phyloP scores from a whole-genome alignment of 2,797 vertebrate species.

The Sebastes baramenuke region DNA sequence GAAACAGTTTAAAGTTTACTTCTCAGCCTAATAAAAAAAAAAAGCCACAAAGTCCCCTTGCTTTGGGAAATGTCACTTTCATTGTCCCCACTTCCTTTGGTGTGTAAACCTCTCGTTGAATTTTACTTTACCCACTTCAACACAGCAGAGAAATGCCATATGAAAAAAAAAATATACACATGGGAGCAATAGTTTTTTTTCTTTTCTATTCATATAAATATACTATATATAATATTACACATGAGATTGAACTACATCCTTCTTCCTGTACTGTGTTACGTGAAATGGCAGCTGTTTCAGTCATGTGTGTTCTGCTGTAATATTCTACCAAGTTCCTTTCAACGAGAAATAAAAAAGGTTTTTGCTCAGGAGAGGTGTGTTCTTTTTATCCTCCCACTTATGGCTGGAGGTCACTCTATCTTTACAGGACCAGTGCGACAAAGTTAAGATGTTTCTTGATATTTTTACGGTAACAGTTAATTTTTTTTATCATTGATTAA shows the following conservation, averaged over 20 bases:
- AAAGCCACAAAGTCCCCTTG: slow-evolving; percentile 58
- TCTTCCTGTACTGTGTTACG: slow-evolving; percentile 95
- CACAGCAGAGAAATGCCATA: slow-evolving; percentile 88
- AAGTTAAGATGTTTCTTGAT: neutral
- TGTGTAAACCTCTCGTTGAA: slow-evolving; percentile 75
- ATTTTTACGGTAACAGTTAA: too few relatives aligned
- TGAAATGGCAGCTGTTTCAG: slow-evolving; percentile 98
- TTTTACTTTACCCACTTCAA: slow-evolving; percentile 79
- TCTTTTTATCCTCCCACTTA: slow-evolving; percentile 35
- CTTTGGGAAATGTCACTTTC: slow-evolving; percentile 66
- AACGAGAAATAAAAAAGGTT: slow-evolving; percentile 82
- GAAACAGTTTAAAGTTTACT: slow-evolving; percentile 64
- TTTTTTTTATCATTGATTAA: neutral
- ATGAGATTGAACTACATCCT: slow-evolving; percentile 88
- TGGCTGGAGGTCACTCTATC: neutral
- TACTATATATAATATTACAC: slow-evolving; percentile 79
- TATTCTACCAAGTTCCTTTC: slow-evolving; percentile 84
- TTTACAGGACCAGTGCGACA: neutral
- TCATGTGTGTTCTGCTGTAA: slow-evolving; percentile 96
- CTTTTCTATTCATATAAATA: slow-evolving; percentile 83
- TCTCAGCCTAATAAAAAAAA: slow-evolving; percentile 59
- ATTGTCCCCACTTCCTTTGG: slow-evolving; percentile 69
- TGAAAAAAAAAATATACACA: slow-evolving; percentile 73
- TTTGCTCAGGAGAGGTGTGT: slow-evolving; percentile 80
- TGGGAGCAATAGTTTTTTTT: slow-evolving; percentile 90